Percentiles rank a stretch among this genome's conserved stretches.
These are phyloP conservation scores for Melanotus villosus DNA, from an alignment of 2,888 invertebrate species.

Conservation along the genomic window DNA sequence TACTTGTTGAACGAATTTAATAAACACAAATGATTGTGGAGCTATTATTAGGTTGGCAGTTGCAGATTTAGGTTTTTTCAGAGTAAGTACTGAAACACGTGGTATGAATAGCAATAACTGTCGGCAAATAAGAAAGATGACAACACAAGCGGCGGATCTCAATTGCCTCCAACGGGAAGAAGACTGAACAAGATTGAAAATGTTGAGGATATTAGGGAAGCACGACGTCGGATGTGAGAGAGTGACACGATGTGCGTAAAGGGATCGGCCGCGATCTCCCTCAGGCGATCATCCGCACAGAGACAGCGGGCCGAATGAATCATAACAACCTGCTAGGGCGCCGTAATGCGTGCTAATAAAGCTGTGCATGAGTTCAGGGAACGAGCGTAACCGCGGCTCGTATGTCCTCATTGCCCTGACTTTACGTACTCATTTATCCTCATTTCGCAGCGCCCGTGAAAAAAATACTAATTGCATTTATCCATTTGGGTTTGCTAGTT, in stretches of 20 bases:
- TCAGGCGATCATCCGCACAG: conserved; percentile 47
- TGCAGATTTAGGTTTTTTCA: neutral
- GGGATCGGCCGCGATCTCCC: conserved; percentile 45
- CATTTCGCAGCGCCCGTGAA: conserved; percentile 59
- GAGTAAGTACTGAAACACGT: conserved; percentile 8
- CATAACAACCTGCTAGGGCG: conserved; percentile 53
- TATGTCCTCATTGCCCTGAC: conserved; percentile 63
- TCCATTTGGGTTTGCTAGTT: conserved; percentile 64
- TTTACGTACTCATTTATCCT: conserved; percentile 63
- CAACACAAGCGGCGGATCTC: conserved; percentile 11
- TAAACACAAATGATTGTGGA: too few species aligned
- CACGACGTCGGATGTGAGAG: conserved; percentile 22
- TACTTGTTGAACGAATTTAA: too few species aligned
- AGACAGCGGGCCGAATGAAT: conserved; percentile 50
- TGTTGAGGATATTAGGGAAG: conserved; percentile 31
- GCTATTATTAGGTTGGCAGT: neutral
- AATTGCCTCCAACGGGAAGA: conserved; percentile 19
- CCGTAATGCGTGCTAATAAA: conserved; percentile 62
- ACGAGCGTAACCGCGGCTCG: conserved; percentile 57
- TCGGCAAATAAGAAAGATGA: conserved; percentile 18
- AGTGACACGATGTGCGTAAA: conserved; percentile 31
- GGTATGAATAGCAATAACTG: conserved; percentile 17
- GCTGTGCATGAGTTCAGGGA: conserved; percentile 57
- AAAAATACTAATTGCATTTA: conserved; percentile 64
- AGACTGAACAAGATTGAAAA: conserved; percentile 33